Conservation (phyloP, 2,113 vertebrate genomes). For the Nothobranchius furzeri region DNA sequence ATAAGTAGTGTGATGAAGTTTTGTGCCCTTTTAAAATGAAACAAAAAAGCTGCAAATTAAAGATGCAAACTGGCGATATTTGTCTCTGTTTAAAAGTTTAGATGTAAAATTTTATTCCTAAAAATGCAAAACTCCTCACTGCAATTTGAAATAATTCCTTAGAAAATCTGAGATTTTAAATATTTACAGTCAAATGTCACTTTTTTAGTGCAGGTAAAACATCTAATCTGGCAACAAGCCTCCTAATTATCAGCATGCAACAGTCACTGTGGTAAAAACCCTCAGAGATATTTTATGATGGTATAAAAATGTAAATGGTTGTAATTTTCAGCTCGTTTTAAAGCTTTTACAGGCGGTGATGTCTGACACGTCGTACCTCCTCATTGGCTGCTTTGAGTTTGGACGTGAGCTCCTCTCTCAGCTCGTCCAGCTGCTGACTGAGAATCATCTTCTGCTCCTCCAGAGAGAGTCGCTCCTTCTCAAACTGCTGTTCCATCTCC, state of each 20-base stretch:
- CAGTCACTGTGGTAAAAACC: neutral
- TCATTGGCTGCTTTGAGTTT: conserved; percentile 87
- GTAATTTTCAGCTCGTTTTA: neutral
- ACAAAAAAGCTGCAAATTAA: no score
- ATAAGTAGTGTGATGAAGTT: neutral
- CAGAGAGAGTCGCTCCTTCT: conserved; percentile 86
- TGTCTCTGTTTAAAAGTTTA: no score
- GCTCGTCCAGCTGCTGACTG: conserved; percentile 85
- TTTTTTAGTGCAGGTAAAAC: no score
- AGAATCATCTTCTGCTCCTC: conserved; percentile 91
- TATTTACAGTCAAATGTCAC: no score
- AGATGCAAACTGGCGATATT: no score
- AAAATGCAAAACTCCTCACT: no score
- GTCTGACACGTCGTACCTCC: conserved; percentile 78
- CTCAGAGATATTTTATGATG: neutral
- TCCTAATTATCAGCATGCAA: no score
- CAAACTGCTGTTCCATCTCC: conserved; percentile 94
- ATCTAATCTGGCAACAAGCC: no score
- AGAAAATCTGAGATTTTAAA: no score
- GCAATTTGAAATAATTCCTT: no score
- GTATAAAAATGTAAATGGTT: neutral
- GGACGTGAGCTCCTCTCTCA: conserved; percentile 86
- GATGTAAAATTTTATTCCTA: no score
- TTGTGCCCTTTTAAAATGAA: neutral
- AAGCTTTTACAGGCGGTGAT: neutral